Evolutionary conservation across 2,797 vertebrate genomes (phyloP).

Genomic region (Mycteria americana): DNA sequence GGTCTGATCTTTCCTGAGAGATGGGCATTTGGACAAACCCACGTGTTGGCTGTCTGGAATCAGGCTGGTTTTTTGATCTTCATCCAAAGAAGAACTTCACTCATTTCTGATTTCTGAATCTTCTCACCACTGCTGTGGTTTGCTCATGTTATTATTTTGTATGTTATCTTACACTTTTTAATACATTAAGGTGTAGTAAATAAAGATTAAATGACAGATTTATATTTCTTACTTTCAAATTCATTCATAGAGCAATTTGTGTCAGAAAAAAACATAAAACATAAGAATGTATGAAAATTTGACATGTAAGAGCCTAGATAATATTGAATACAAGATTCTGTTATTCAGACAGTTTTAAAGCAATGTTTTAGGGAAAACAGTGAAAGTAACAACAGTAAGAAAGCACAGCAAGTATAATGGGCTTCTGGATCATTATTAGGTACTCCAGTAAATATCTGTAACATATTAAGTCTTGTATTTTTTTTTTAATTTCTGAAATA

Average conservation of each 20-base stretch:
- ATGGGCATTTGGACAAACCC: background rate
- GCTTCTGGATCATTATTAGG: background rate
- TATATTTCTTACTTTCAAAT: background rate
- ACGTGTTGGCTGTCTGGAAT: background rate
- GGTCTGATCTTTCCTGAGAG: background rate
- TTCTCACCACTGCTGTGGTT: background rate
- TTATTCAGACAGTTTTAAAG: background rate
- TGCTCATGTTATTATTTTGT: background rate
- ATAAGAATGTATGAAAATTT: background rate
- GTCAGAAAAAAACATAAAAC: background rate
- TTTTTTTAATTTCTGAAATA: background rate
- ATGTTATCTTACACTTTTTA: background rate
- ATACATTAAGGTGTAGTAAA: background rate
- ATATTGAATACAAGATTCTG: background rate
- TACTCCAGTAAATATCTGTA: background rate
- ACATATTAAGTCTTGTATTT: background rate
- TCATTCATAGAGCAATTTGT: background rate
- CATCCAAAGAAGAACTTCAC: accelerated
- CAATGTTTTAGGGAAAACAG: background rate
- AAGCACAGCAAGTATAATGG: background rate
- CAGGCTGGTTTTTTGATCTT: background rate
- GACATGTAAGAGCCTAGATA: background rate
- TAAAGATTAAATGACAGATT: background rate
- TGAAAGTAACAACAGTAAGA: background rate
- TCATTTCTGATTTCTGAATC: background rate